Conservation (phyloP, 1,140 invertebrate genomes). For the Glossosoma conforme region DNA sequence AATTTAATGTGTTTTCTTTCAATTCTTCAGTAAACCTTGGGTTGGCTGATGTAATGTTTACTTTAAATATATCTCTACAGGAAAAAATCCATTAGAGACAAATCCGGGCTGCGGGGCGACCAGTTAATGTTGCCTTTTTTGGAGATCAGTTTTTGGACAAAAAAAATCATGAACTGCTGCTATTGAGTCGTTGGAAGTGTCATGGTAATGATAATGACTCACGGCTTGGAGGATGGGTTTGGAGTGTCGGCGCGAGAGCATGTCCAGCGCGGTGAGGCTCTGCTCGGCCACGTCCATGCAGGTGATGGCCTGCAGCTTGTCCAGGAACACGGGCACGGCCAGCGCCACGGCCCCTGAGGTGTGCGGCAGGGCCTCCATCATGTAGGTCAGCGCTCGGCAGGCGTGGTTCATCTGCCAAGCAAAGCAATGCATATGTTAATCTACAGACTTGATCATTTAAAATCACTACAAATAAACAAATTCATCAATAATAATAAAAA, state of each 20-base stretch:
- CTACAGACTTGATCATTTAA: too few relatives aligned
- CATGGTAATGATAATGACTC: constrained; percentile 34
- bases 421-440: too few relatives aligned
- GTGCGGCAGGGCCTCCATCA: constrained; percentile 97
- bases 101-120: too few relatives aligned
- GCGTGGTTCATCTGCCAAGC: constrained; percentile 94
- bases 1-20: too few relatives aligned
- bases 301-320: constrained; percentile 95
- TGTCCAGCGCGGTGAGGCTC: constrained; percentile 91
- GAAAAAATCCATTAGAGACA: too few relatives aligned
- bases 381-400: constrained; percentile 95
- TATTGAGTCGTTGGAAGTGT: too few relatives aligned
- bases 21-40: too few relatives aligned
- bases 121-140: background rate
- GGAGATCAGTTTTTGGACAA: too few relatives aligned
- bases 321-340: constrained; percentile 91
- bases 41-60: too few relatives aligned
- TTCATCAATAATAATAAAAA: too few relatives aligned
- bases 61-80: background rate
- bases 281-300: constrained; percentile 99
- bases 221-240: constrained; percentile 94
- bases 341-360: constrained; percentile 95
- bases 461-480: too few relatives aligned
- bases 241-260: constrained; percentile 92
- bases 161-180: too few relatives aligned